A percentile compares a stretch with the other conserved stretches of the same genome.
Conservation (phyloP, 2,888 invertebrate species). For the Acanthosoma haemorrhoidale region DNA sequence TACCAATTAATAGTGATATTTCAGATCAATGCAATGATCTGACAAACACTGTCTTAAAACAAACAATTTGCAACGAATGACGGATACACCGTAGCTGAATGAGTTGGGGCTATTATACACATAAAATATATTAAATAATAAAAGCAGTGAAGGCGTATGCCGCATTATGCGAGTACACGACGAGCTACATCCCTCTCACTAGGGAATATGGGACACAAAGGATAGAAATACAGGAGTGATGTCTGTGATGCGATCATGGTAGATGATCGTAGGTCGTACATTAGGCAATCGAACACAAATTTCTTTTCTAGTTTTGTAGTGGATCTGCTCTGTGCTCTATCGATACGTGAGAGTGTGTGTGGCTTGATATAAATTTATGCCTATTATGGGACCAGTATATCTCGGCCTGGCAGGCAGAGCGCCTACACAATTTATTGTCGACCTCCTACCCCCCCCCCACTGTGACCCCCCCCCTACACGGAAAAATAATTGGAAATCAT, state of each 20-base stretch:
- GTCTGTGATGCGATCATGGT: background rate
- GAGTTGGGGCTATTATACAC: no score
- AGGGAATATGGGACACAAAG: no score
- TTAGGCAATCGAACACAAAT: background rate
- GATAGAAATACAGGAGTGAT: background rate
- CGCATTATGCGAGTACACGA: no score
- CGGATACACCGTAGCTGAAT: no score
- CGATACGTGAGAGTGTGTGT: no score
- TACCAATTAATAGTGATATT: no score
- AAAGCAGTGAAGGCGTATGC: no score
- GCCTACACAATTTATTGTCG: constrained; percentile 2
- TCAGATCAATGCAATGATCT: no score
- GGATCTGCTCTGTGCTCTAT: background rate
- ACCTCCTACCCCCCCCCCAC: background rate
- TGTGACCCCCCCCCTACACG: background rate
- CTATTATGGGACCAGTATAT: constrained; percentile 17
- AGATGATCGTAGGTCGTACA: background rate
- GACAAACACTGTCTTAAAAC: no score
- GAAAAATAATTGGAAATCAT: constrained; percentile 22
- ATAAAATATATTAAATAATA: no score
- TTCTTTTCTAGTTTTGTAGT: constrained; percentile 7
- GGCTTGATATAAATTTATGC: constrained; percentile 22
- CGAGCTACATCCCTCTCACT: no score
- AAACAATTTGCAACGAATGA: no score
- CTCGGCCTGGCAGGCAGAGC: background rate